These are phyloP conservation scores for Cenopis cana DNA, from an alignment of 2,888 invertebrate genomes.

Conservation along the genomic window DNA sequence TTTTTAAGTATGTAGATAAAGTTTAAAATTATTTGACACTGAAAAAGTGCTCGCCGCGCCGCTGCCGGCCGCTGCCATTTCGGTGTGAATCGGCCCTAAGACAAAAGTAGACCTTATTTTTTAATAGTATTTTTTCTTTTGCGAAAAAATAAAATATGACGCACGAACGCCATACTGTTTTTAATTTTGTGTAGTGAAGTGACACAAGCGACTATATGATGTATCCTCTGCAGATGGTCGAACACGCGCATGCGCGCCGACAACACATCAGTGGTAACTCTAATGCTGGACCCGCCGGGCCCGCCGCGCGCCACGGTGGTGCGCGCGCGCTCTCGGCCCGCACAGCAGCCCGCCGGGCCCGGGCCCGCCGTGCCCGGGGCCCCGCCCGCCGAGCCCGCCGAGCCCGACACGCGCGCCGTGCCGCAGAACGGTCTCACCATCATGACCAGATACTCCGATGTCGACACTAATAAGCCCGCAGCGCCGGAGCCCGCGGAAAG, in stretches of 20 bases:
- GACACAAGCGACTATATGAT: no score
- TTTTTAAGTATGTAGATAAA: no score
- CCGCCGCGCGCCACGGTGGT: conserved; percentile 89
- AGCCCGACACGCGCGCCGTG: conserved; percentile 52
- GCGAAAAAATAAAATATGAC: no score
- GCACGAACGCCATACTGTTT: no score
- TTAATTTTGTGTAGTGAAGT: no score
- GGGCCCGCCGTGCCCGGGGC: conserved; percentile 48
- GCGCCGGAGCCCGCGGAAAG: conserved; percentile 47
- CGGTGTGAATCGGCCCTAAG: no score
- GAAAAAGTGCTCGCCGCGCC: no score
- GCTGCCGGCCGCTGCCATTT: no score
- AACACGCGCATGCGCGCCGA: conserved; percentile 95
- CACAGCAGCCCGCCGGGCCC: conserved; percentile 48
- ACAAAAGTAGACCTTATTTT: no score
- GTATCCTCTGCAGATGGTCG: conserved; percentile 87
- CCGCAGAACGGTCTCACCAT: conserved; percentile 80
- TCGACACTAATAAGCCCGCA: conserved; percentile 55
- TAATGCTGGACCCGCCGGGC: conserved; percentile 96
- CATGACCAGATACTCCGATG: conserved; percentile 79
- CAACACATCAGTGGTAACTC: conserved; percentile 96
- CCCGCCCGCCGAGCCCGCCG: conserved; percentile 46
- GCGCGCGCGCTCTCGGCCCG: conserved; percentile 66
- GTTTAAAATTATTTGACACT: no score
- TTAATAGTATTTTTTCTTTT: no score